Percentiles rank a stretch among this genome's conserved stretches.
These are phyloP conservation scores for Callipepla squamata DNA, from an alignment of 2,113 vertebrate genomes.

Conservation along the genomic window DNA sequence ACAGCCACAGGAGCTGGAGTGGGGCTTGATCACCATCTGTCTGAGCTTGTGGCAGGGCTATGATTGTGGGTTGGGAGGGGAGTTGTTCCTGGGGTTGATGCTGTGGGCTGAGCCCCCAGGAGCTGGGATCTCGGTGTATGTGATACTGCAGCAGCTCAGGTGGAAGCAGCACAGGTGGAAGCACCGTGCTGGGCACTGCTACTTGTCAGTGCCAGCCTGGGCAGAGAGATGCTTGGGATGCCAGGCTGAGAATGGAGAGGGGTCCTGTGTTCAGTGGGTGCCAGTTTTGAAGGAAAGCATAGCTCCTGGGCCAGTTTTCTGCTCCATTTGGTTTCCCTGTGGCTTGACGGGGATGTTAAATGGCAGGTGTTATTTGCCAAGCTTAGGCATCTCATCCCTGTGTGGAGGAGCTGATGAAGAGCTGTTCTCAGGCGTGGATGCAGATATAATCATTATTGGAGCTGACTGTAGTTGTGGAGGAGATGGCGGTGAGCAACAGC, in stretches of 20 bases:
- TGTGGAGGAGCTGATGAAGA: not conserved
- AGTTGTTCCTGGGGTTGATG: accelerated
- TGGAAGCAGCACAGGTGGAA: not conserved
- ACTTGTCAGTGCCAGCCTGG: not conserved
- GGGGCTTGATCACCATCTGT: not conserved
- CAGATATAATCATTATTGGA: not conserved
- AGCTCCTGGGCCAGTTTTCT: constrained; percentile 6
- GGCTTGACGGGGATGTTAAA: constrained; percentile 9
- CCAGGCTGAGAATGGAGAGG: not conserved
- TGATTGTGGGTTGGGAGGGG: accelerated
- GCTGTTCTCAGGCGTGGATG: not conserved
- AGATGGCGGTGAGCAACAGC: not conserved
- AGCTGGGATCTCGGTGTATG: too few relatives aligned
- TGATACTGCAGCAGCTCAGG: not conserved
- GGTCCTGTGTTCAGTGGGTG: accelerated
- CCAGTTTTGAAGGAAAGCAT: constrained; percentile 9
- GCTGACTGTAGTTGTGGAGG: not conserved
- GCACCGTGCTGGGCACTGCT: not conserved
- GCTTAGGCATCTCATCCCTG: not conserved
- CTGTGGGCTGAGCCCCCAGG: not conserved
- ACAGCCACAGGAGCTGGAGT: constrained; percentile 1
- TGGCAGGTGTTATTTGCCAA: not conserved
- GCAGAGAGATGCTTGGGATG: not conserved
- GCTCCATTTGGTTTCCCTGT: constrained; percentile 45
- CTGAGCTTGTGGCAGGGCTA: not conserved